Base-by-base conservation (phyloP, 2,797 vertebrate species). In the Staurois parvus region DNA sequence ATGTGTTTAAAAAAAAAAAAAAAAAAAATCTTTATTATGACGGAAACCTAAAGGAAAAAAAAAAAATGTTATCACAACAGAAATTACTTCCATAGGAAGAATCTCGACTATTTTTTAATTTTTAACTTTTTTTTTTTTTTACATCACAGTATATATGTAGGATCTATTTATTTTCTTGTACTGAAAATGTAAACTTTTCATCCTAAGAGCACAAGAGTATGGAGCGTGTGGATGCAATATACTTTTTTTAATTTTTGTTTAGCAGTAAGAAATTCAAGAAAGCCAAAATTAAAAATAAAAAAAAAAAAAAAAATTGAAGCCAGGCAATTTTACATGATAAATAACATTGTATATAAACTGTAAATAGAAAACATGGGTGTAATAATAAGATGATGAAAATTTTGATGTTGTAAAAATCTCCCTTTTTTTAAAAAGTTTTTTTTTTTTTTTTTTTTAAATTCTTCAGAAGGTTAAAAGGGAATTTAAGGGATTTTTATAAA, bases 71-170 rank as follows among this genome's bases (percentile, higher is more conserved):
- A 80, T 91, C 92, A 85, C 62, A 73, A 32, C 32, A 72, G 79
- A 86, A 86, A 86, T 86, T 76, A 81, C 84, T 86, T 86, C 85
- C 85, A 86, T 72, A 77, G 85, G 85, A 86, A 86, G 85, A 72
- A 81, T 81, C 66, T 85, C 79, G 26, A 34, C 84, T 62, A 85
- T 28, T 79, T 11, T 7, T 78, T 29, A 48, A 67, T 68, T 29
- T 68, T 26, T 28, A 37, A 4, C 28, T 64, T 64, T 73, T 66
- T 64, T 64, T 26, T 73, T 72, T 72, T 81, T 85, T 69, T n/a
- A 81, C 79, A 81, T 85, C 84, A 85, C 84, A 85, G 84, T 85
- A 83, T 72, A 40, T 80, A 34, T 62, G 48, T 64, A 79, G 81
- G 24, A 45, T 79, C 30, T 80, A 81, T 30, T 67, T 37, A 70